Base-by-base conservation (phyloP, 2,888 invertebrate species). In the Mythimna lalbum region DNA sequence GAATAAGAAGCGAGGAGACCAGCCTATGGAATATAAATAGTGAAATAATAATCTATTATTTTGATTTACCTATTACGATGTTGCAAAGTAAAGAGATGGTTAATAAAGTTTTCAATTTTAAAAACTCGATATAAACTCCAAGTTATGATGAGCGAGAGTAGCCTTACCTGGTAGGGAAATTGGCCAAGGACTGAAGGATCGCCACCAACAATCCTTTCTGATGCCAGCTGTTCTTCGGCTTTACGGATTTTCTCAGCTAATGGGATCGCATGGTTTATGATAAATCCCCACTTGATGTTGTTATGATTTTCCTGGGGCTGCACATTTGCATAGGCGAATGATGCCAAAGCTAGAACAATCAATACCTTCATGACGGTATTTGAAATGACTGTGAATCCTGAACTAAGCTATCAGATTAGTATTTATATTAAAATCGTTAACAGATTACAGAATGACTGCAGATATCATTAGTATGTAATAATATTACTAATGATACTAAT, bases 181-280 rank as follows among this genome's bases (percentile, higher is more conserved):
- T 89, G 87, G 55, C 89, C 91, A 4, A 61, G 17, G 6, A 31
- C 66, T n/a, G 92, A 87, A 1, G 88, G 84, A 1, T 64, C 60
- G 6, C 93, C 93, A 27, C 93, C 93, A 12, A 89, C 85, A 39
- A 93, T 92, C 65, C 91, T 91, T 12, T 84, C 70, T 4, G 80
- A 70, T 27, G 63, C 80, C 10, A 87, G 55, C 53, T 80, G 82
- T 53, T 91, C 90, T 76, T 93, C 93, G 17, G 85, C 84, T 62
- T 87, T 85, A 5, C 86, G 88, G 43, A 91, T 87, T 65, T 85
- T 68, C 63, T 92, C 89, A 6, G 88, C 92, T 63, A 83, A 82
- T 23, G 71, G 91, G 36, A 93, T 87, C 21, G 86, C 91, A 70
- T 85, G 81, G 19, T 86, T 88, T 49, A 74, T 73, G 17, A 91